Percentiles rank a stretch among this genome's conserved stretches.
phyloP scores from a whole-genome alignment of 2,113 vertebrate genomes.

The Ctenodactylus gundi region DNA sequence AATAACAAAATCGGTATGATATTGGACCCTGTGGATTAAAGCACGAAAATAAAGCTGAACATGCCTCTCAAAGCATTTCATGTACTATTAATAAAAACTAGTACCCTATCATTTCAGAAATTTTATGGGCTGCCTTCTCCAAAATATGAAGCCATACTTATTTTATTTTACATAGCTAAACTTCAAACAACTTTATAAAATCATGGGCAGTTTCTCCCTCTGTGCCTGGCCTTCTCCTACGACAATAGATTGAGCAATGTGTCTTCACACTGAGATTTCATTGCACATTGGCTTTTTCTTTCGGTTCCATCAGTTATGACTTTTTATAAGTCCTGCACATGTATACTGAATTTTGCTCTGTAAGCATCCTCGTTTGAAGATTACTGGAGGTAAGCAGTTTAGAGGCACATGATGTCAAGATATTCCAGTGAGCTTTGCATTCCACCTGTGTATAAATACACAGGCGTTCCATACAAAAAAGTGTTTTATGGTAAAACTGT shows the following conservation, averaged over 20 bases:
- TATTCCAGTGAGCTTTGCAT: neutral
- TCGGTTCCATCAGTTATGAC: neutral
- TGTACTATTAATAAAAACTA: neutral
- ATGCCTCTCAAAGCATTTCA: neutral
- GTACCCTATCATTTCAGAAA: neutral
- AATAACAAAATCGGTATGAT: neutral
- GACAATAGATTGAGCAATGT: neutral
- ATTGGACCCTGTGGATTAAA: neutral
- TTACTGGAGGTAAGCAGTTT: neutral
- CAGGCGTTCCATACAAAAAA: neutral
- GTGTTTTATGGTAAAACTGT: neutral
- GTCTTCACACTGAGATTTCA: neutral
- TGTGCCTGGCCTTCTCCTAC: constrained; percentile 18
- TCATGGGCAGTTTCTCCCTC: neutral
- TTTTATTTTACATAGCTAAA: neutral
- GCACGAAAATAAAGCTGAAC: neutral
- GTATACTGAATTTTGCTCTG: neutral
- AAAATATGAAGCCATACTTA: neutral
- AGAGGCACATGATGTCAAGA: neutral
- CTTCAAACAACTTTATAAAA: neutral
- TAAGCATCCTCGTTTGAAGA: neutral
- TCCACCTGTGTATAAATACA: neutral
- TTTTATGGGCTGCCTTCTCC: neutral
- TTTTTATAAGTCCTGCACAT: neutral
- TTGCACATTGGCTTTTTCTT: neutral